Evolutionary conservation across 2,797 vertebrate genomes (phyloP).

Genomic region (Stomatorhinus walkeri): DNA sequence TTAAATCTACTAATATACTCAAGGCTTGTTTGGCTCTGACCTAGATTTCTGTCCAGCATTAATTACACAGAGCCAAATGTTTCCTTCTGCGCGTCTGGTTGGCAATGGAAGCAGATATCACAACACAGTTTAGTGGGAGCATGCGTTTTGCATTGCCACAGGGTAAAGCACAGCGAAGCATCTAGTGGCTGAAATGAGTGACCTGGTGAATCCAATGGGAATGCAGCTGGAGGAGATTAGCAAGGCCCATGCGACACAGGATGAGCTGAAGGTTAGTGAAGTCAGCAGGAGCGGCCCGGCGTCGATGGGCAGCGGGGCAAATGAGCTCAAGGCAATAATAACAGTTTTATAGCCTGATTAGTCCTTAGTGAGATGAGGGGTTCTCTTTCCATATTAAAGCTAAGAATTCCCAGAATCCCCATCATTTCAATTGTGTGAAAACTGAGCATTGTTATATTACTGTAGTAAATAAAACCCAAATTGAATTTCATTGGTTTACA

Average conservation of each 20-base stretch:
- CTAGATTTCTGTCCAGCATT: conserved; percentile 19
- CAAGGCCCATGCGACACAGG: neutral
- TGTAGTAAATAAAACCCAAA: neutral
- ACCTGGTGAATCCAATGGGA: neutral
- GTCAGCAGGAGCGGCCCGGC: neutral
- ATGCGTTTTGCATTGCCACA: neutral
- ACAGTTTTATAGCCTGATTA: neutral
- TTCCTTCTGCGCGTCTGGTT: neutral
- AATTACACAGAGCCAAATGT: conserved; percentile 14
- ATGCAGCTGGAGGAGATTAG: neutral
- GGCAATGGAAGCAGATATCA: neutral
- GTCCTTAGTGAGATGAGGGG: neutral
- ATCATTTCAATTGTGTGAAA: neutral
- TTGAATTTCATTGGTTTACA: neutral
- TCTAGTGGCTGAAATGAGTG: neutral
- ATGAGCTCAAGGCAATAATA: neutral
- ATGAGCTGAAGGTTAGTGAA: neutral
- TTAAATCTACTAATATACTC: neutral
- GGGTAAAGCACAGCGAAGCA: neutral
- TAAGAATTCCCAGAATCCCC: neutral
- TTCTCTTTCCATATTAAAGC: neutral
- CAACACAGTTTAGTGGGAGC: neutral
- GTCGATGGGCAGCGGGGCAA: neutral
- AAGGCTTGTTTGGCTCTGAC: neutral
- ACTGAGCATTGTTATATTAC: neutral